phyloP scores from a whole-genome alignment of 2,797 vertebrate genomes.

The Ataeniobius toweri region DNA sequence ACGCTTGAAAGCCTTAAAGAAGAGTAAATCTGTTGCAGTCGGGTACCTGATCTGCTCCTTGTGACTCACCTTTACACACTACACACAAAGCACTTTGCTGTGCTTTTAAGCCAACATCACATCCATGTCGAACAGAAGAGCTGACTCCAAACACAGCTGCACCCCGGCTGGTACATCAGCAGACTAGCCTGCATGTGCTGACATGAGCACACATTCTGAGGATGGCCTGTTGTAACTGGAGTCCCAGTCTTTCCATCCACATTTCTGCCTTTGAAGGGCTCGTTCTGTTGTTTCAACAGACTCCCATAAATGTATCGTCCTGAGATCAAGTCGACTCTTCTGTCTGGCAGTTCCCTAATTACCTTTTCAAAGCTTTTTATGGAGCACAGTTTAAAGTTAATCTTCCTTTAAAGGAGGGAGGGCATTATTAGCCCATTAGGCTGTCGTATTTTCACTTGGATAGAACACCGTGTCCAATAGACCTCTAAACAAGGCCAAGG shows the following conservation, averaged over 20 bases:
- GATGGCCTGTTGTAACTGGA: conserved; percentile 56
- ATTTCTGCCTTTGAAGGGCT: conserved; percentile 26
- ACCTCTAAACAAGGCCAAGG: background rate
- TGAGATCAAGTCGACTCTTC: background rate
- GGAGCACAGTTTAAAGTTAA: conserved; percentile 3
- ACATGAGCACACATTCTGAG: conserved; percentile 69
- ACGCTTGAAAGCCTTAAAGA: conserved; percentile 18
- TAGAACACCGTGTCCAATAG: background rate
- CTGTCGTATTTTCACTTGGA: background rate
- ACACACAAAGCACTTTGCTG: conserved; percentile 9
- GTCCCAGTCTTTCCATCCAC: conserved; percentile 56
- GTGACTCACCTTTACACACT: conserved; percentile 4
- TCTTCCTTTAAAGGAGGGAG: background rate
- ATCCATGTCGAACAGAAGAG: conserved; percentile 50
- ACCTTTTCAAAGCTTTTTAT: conserved; percentile 5
- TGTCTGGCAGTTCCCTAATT: conserved; percentile 4
- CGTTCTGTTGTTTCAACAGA: conserved; percentile 23
- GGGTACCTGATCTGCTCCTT: background rate
- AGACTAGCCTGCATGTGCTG: conserved; percentile 68
- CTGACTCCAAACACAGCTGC: conserved; percentile 81
- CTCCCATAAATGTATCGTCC: background rate
- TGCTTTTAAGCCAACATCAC: conserved; percentile 52
- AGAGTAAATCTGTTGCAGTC: background rate
- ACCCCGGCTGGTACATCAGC: conserved; percentile 70
- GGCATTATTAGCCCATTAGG: background rate